Evolutionary conservation across 2,113 vertebrate genomes (phyloP), one percentile per base, ranked within the genome.

Genomic region (Phalacrocorax aristotelis): DNA sequence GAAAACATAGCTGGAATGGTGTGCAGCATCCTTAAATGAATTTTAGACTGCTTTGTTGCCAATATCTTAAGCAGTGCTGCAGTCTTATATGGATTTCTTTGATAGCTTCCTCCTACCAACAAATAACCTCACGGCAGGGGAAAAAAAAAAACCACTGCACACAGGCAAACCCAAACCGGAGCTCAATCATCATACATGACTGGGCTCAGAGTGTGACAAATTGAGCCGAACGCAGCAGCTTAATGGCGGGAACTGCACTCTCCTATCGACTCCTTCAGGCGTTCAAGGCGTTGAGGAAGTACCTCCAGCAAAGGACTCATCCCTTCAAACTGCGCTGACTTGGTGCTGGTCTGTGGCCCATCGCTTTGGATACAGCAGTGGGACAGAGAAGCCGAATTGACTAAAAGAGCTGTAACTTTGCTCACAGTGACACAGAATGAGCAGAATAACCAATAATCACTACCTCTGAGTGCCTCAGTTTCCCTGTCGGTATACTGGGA

Each of bases 1-100:
- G 91, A 93, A 94, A 94, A 93, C 94, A 88, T 90, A 88, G 87
- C 90, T 94, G 79, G 95, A 96, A 93, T 83, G 64, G 44, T 80
- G 87, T 90, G 94, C 78, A 87, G 94, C 84, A 91, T 95, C 84
- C 85, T 91, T 96, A 96, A 94, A 93, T 48, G 62, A 90, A 96
- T 97, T 96, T 95, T 71, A 95, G 89, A 58, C 68, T 89, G 55
- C 77, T 90, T 89, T 87, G 82, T 38, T 90, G 91, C 82, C 94
- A 94, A n/a, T 94, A 95, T 48, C 60, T 95, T 97, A 95, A 94
- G 84, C 64, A 71, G 14, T 26, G 60, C 64, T 95, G 48, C 81
- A 90, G 82, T 88, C 52, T 81, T 88, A 48, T 4, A 90, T 49
- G 71, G 89, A 95, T 95, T 95, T 97, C 81, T 93, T 93, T 77